Evolutionary conservation across 2,113 vertebrate genomes (phyloP), one percentile per base, ranked within the genome.

Genomic region (Gadus chalcogrammus): DNA sequence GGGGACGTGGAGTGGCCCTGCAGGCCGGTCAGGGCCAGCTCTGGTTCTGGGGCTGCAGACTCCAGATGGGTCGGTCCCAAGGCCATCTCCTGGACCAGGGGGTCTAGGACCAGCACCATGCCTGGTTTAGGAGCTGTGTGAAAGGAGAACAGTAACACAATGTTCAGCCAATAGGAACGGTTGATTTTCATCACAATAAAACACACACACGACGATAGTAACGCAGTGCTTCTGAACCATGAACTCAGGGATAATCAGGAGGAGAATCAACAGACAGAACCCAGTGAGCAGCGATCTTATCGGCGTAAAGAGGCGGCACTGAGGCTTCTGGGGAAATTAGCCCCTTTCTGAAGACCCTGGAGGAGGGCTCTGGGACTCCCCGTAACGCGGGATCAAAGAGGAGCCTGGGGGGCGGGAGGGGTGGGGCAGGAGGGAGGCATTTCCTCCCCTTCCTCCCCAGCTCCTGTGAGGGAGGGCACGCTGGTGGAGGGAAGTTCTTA

Each of bases 51-150:
- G 48, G 69, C 78, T 80, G 74, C 69, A 42, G 82, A 59, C 61
- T 93, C 88, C 24, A 75, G 77, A 48, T 82, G 84, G 61, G 84
- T 80, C 71, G 85, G 83, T 67, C 79, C 82, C 12, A 88, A 74
- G 56, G 76, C 65, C 2, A 86, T 90, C 15, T 89, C 87, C 79
- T 89, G 88, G 68, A 78, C 86, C 69, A 91, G 79, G 65, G 91
- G 82, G 79, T 93, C 93, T 2, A 93, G 81, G 65, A 93, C 86
- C 72, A 94, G 74, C 0, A 93, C 81, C 81, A 94, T 91, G 69
- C 78, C 88, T 0, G 89, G 88, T 20, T 84, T 87, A 5, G 83
- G 67, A 1, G 83, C 94, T 95, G 55, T 58, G 55, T 17, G 2
- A 16, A 58, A 58, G 76, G 0, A 18, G 69, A 18, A 63, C 53